Conservation (phyloP, 2,113 vertebrate species). For the Hydrochoerus hydrochaeris region DNA sequence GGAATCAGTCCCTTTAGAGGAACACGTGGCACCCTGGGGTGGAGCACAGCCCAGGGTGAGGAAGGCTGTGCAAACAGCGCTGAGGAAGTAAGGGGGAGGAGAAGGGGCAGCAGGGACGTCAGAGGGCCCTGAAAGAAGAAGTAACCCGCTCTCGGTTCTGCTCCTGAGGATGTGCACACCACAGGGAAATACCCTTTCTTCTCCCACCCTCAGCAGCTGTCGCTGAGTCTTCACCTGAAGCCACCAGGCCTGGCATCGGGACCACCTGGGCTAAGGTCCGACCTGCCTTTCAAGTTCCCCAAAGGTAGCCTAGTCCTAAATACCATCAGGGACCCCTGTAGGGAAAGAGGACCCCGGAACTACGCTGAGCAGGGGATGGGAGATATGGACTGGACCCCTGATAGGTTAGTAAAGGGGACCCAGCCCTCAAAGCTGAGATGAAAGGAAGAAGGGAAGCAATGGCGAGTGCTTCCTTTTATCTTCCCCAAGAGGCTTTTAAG, state of each 20-base stretch:
- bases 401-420: background rate
- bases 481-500: background rate
- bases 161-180: background rate
- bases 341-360: background rate
- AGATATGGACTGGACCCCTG: background rate
- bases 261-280: background rate
- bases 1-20: background rate
- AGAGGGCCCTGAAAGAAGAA: slow-evolving; percentile 77
- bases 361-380: rapidly evolving
- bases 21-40: background rate
- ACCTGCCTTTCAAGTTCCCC: background rate
- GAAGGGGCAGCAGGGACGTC: slow-evolving; percentile 52
- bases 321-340: background rate
- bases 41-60: background rate
- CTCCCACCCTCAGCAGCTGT: slow-evolving; percentile 62
- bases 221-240: slow-evolving; percentile 32
- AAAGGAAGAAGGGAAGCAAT: background rate
- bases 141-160: slow-evolving; percentile 67
- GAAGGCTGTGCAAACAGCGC: background rate
- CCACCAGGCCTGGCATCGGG: background rate
- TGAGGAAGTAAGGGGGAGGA: slow-evolving; percentile 49
- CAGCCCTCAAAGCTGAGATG: background rate
- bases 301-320: background rate
- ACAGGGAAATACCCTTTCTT: slow-evolving; percentile 73
- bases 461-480: background rate